Conservation (phyloP, 2,113 vertebrate species). For the Phocoena sinus region DNA sequence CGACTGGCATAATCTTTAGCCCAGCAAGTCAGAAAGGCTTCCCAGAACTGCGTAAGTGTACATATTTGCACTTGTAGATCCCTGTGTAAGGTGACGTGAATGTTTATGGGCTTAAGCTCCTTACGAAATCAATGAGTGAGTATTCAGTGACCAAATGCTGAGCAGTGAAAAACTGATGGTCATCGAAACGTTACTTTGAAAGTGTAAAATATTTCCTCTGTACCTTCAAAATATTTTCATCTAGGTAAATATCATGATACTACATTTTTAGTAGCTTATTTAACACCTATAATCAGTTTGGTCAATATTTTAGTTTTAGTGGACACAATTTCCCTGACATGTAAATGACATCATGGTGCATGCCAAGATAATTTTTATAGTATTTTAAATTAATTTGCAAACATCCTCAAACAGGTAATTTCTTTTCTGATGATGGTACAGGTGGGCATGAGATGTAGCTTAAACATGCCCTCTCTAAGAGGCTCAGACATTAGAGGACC, state of each 20-base stretch:
- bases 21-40: background rate
- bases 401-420: background rate
- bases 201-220: background rate
- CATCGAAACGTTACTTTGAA: background rate
- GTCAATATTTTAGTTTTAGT: background rate
- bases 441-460: background rate
- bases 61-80: too few species aligned
- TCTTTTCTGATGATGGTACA: background rate
- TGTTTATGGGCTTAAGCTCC: background rate
- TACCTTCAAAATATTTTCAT: background rate
- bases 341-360: background rate
- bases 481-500: background rate
- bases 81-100: background rate
- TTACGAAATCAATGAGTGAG: background rate
- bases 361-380: background rate
- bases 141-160: background rate
- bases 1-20: slow-evolving; percentile 23
- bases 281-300: background rate
- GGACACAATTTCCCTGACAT: background rate
- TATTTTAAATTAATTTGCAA: background rate
- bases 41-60: background rate
- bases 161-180: background rate
- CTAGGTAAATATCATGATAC: background rate
- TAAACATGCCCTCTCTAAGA: background rate
- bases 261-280: background rate